Percentiles rank a stretch among this genome's conserved stretches.
Evolutionary conservation across 2,797 vertebrate genomes (phyloP).

Genomic region (Scomberomorus guttatus): DNA sequence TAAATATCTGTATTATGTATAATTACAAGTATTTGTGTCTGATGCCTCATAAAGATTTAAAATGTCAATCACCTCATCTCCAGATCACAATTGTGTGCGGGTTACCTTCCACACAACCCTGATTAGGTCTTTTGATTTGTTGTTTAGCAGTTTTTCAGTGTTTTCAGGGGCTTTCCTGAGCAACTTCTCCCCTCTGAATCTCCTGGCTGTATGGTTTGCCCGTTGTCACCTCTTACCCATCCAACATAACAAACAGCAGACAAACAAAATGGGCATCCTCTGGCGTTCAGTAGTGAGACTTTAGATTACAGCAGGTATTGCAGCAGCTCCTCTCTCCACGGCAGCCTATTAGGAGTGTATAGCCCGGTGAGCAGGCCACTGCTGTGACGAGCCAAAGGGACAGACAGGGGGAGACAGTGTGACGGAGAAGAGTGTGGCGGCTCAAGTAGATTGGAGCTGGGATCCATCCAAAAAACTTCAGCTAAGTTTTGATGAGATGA

Average conservation of each 20-base stretch:
- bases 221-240: conserved; percentile 54
- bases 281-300: conserved; percentile 60
- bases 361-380: conserved; percentile 65
- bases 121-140: conserved; percentile 26
- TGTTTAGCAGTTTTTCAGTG: conserved; percentile 23
- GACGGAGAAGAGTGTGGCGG: conserved; percentile 74
- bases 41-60: background rate
- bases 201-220: conserved; percentile 26
- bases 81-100: background rate
- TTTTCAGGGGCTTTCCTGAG: background rate
- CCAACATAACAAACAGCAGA: conserved; percentile 54
- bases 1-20: background rate
- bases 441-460: conserved; percentile 69
- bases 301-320: conserved; percentile 65
- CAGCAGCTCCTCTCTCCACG: conserved; percentile 59
- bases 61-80: conserved; percentile 3
- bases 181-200: conserved; percentile 32
- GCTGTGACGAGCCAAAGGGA: conserved; percentile 80
- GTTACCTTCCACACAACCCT: background rate
- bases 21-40: background rate
- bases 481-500: conserved; percentile 82
- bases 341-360: conserved; percentile 70
- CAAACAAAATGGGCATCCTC: conserved; percentile 68
- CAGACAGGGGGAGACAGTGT: conserved; percentile 83
- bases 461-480: conserved; percentile 78